Conservation (phyloP, 2,797 vertebrate species). For the Rhinichthys osculus region DNA sequence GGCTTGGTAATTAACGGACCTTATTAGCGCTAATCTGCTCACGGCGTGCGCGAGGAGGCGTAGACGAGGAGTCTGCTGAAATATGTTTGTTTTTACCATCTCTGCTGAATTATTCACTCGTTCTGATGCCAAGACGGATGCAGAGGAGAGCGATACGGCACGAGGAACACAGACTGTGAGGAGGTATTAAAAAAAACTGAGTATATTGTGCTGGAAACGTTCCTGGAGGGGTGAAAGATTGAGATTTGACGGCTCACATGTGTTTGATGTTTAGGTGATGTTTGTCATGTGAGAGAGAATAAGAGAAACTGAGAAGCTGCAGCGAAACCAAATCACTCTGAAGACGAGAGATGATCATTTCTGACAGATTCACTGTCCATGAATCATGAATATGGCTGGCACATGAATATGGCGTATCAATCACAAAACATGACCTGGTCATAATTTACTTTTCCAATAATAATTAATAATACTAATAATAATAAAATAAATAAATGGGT, state of each 20-base stretch:
- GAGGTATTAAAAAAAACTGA: constrained; percentile 13
- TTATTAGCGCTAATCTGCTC: constrained; percentile 76
- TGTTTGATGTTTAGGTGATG: constrained; percentile 9
- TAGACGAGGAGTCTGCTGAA: constrained; percentile 37
- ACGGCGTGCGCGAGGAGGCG: constrained; percentile 66
- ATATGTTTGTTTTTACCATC: constrained; percentile 55
- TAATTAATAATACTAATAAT: neutral
- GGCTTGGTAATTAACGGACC: constrained; percentile 72
- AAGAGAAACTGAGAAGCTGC: constrained; percentile 11
- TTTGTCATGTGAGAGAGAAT: constrained; percentile 30
- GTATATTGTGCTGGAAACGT: constrained; percentile 13
- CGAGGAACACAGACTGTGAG: constrained; percentile 28
- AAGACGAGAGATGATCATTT: neutral
- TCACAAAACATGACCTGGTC: neutral
- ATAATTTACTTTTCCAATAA: neutral
- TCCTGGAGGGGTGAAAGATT: constrained; percentile 40
- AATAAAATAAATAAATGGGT: neutral
- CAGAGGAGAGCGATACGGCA: constrained; percentile 34
- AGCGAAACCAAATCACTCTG: neutral
- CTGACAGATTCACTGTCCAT: neutral
- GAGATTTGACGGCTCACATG: constrained; percentile 32
- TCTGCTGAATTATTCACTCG: constrained; percentile 61
- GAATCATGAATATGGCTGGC: neutral
- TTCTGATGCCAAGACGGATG: constrained; percentile 42
- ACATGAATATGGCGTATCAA: neutral